Evolutionary conservation across 2,888 invertebrate species (phyloP), one percentile per base, ranked within the genome.

Genomic region (Luperina testacea): DNA sequence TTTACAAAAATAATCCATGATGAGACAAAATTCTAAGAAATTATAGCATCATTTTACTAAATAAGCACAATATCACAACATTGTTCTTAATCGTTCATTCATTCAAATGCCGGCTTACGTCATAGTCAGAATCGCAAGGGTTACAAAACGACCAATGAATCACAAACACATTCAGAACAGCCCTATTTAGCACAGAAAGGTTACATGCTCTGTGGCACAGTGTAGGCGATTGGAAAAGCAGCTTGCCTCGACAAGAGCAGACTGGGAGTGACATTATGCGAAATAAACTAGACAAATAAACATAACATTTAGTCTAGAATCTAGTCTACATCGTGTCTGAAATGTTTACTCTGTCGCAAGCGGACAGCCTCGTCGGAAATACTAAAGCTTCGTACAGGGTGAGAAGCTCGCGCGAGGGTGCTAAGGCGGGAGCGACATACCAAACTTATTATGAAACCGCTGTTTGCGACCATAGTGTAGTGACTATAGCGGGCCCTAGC

Each of bases 141-240:
- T 63, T 74, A 24, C 75, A 63, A 80, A 75, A 73, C 61, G 5
- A 2, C 13, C 24, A 51, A 77, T 79, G 86, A 85, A 53, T 85
- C 74, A 80, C 27, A 48, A 24, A 61, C n/a, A 85, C 32, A 69
- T 81, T 45, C 15, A 42, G 75, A 38, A 63, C 83, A 86, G 57
- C 85, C 84, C 81, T 84, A 77, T 76, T 72, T 48, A 83, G 48
- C 17, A 42, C 32, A 32, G 32, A 32, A 32, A 32, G 32, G 32
- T 32, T 32, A 32, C 32, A 32, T 32, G 32, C 32, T 32, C 32
- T 32, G 32, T 32, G 32, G 32, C 32, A 32, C 38, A 32, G 83
- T 68, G 86, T 85, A 80, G 85, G 85, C 80, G 85, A 68, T 48
- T 75, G 68, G 64, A 67, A 75, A 82, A 84, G 82, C 75, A 42